Evolutionary conservation across 2,888 invertebrate species (phyloP), one percentile per base, ranked within the genome.

Genomic region (Ormyrus labotus): DNA sequence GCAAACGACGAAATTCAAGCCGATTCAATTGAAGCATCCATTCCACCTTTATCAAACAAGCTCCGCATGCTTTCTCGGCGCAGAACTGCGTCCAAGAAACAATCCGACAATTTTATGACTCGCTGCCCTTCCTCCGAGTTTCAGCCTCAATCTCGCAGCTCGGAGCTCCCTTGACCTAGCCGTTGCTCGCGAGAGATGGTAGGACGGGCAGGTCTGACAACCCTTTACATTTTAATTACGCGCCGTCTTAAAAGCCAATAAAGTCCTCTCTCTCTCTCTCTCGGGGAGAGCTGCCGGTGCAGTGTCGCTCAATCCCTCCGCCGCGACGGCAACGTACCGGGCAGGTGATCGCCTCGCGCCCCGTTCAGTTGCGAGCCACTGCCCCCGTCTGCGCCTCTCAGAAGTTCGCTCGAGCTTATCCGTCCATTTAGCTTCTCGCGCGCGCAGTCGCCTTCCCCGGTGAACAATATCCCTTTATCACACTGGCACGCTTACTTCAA

Each of bases 151-250:
- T 34, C 34, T 34, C 34, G 34, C 34, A 34, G 34, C 34, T 34
- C 34, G 34, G 34, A 34, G 34, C 34, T 34, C 34, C 34, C 34
- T 34, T 34, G 34, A 34, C 34, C 34, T 2, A 34, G 34, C 34
- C 34, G 34, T 34, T 34, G 34, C 34, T 45, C 45, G 61, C 61
- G 81, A 68, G 34, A 34, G 34, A 34, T 34, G 34, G 34, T 34
- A 34, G 78, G 81, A 79, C 70, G 73, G 83, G 79, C 80, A 80
- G 82, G 81, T 2, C 86, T 86, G 87, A 86, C 87, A 88, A 87
- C 87, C 88, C 87, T 88, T 88, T 87, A 88, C 86, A 87, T 88
- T 89, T 89, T 89, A 89, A 89, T 89, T 89, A 88, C 87, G 85
- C 85, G 34, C 83, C 84, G 85, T 87, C 87, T 88, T 88, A 86